These are phyloP conservation scores for Heliangelus exortis DNA, from an alignment of 2,797 vertebrate species.

Conservation along the genomic window DNA sequence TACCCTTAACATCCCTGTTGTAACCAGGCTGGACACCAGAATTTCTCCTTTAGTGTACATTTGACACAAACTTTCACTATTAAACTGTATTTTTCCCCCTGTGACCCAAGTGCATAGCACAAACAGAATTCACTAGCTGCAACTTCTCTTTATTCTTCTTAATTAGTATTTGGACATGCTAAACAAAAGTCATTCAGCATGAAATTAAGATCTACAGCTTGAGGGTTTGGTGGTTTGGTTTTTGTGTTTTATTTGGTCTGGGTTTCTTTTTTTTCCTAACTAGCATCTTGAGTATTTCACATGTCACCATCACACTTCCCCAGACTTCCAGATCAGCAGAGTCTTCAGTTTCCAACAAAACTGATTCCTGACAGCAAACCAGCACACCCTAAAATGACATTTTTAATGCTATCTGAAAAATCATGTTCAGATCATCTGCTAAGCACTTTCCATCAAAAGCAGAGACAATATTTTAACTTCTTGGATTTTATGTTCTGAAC, in stretches of 20 bases:
- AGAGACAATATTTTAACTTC: not conserved
- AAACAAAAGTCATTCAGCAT: not conserved
- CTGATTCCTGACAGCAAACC: not conserved
- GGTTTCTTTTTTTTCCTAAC: not conserved
- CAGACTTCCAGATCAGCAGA: not conserved
- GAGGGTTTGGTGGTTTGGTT: not conserved
- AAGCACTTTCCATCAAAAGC: not conserved
- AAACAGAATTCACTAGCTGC: not conserved
- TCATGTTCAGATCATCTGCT: not conserved
- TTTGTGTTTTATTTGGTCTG: not conserved
- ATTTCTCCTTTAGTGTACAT: not conserved
- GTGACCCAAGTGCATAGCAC: fast-evolving
- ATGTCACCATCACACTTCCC: not conserved
- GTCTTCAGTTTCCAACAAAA: not conserved
- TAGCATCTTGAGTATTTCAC: not conserved
- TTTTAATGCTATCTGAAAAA: not conserved
- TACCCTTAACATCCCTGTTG: not conserved
- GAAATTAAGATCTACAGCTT: not conserved
- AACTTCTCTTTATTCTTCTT: not conserved
- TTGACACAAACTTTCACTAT: not conserved
- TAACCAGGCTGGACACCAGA: not conserved
- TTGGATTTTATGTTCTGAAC: not conserved
- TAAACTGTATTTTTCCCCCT: fast-evolving
- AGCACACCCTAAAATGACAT: not conserved
- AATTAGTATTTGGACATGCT: not conserved